phyloP scores from a whole-genome alignment of 2,888 invertebrate species.

The Calameuta idolon region DNA sequence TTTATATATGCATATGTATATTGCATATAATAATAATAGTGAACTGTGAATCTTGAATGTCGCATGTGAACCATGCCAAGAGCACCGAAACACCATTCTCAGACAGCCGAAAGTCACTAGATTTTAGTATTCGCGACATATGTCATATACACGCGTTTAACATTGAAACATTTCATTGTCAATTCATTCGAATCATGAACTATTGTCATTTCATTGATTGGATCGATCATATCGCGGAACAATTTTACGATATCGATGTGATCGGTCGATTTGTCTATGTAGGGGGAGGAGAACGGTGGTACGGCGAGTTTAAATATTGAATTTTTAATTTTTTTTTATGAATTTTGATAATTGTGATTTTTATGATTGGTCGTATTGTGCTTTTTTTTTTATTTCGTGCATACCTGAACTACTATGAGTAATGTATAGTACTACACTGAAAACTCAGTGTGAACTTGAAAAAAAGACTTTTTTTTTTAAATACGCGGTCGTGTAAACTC shows the following conservation, averaged over 20 bases:
- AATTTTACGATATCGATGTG: background rate
- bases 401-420: too few relatives aligned
- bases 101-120: background rate
- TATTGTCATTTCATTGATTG: background rate
- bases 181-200: background rate
- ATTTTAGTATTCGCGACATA: background rate
- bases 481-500: background rate
- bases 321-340: background rate
- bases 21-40: background rate
- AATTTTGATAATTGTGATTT: background rate
- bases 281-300: background rate
- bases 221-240: background rate
- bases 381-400: background rate
- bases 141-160: background rate
- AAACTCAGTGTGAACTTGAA: background rate
- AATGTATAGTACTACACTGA: too few relatives aligned
- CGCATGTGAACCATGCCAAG: slow-evolving; percentile 41
- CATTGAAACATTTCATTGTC: background rate
- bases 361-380: background rate
- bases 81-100: slow-evolving; percentile 31
- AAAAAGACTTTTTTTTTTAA: background rate
- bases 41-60: slow-evolving; percentile 37
- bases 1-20: too few relatives aligned
- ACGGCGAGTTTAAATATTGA: background rate
- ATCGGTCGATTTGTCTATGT: background rate